Evolutionary conservation across 2,113 vertebrate genomes (phyloP), one percentile per base, ranked within the genome.

Genomic region (Bubo bubo): DNA sequence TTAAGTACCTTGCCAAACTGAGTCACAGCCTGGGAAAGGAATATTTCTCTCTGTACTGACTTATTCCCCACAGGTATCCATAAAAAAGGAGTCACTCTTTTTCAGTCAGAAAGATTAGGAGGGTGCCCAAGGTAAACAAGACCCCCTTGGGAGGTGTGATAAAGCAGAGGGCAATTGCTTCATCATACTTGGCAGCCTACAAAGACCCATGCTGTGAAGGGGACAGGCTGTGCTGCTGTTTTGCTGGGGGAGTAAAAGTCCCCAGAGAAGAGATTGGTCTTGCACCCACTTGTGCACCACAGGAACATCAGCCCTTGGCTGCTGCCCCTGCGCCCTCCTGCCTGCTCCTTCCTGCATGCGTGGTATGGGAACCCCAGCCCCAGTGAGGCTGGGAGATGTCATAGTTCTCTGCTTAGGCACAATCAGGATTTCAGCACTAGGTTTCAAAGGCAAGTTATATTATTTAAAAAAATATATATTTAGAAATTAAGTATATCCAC

Each of bases 361-460:
- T 0, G 4, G 52, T 24, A 7, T 2, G 9, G 52, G 53, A 90
- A 34, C 30, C 63, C 26, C 1, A 2, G 17, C 27, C 30, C 30
- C 32, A 19, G 41, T 2, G 2, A 50, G 41, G 18, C 30, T 37
- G 23, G 50, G 19, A 55, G 12, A 8, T 4, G 20, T 41, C 4
- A 3, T 45, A 39, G 4, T 52, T 62, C 56, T 62, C 45, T 35
- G 70, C 45, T 53, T 26, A 21, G 35, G 30, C 30, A 75, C 60
- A 23, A 24, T 16, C 35, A 27, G 22, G 16, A 39, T 79, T 90
- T 68, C 34, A 68, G 52, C 32, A 21, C 15, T 24, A 52, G 18
- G 22, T 68, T 93, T 86, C 49, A 86, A 82, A 56, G 27, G 34
- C 13, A 79, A 79, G n/a, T 35, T 30, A 3, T 13, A 9, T 28